Conservation (phyloP, 2,113 vertebrate genomes). For the Ictalurus furcatus region DNA sequence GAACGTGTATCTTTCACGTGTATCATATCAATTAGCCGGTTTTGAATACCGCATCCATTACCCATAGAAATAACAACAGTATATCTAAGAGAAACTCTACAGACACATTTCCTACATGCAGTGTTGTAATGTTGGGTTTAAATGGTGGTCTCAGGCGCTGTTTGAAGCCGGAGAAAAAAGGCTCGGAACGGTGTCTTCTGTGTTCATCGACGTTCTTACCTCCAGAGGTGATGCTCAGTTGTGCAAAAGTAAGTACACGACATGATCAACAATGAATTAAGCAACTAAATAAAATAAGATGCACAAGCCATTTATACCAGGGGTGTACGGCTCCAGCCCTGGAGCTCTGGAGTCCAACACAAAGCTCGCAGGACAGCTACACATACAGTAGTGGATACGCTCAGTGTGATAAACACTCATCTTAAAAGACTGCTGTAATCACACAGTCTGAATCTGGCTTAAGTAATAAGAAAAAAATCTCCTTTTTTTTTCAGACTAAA, state of each 20-base stretch:
- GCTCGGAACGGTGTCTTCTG: slow-evolving; percentile 71
- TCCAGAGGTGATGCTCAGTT: slow-evolving; percentile 78
- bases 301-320: not conserved
- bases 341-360: not conserved
- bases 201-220: slow-evolving; percentile 80
- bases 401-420: not conserved
- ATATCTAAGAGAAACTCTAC: not conserved
- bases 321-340: not conserved
- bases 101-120: not conserved
- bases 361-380: not conserved
- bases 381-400: not conserved
- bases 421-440: not conserved
- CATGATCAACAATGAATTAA: not conserved
- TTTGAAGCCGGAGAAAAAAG: slow-evolving; percentile 82
- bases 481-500: not conserved
- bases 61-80: not conserved
- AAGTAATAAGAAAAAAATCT: too few relatives aligned
- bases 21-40: not conserved
- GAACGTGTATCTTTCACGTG: too few relatives aligned
- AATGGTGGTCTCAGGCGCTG: slow-evolving; percentile 69
- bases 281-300: not conserved
- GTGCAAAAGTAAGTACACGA: slow-evolving; percentile 72
- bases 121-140: not conserved
- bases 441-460: not conserved
- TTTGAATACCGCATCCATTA: not conserved